Evolutionary conservation across 1,140 invertebrate species (phyloP).

Genomic region (Drosophila burlai): DNA sequence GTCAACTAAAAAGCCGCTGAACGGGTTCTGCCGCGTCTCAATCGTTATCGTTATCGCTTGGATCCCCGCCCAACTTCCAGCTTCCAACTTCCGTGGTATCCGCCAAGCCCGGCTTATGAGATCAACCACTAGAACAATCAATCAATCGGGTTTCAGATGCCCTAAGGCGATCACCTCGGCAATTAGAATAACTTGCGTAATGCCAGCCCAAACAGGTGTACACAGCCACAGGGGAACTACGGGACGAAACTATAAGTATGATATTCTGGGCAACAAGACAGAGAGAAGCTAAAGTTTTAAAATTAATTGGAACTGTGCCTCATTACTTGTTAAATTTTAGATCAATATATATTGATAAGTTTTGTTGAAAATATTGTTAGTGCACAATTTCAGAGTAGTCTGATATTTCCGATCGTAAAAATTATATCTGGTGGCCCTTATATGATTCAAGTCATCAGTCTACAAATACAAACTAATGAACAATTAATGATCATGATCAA

Average conservation of each 20-base stretch:
- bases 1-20: slow-evolving; percentile 16
- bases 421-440: no score
- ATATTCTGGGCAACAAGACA: not conserved
- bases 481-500: not conserved
- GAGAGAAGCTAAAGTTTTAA: not conserved
- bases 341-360: not conserved
- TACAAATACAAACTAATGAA: no score
- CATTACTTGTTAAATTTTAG: no score
- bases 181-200: slow-evolving; percentile 57
- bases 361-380: not conserved
- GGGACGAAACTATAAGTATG: not conserved
- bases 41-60: not conserved
- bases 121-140: slow-evolving; percentile 35
- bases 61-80: slow-evolving; percentile 7
- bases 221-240: slow-evolving; percentile 1
- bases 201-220: slow-evolving; percentile 39
- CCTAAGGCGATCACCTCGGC: slow-evolving; percentile 40
- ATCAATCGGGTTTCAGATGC: slow-evolving; percentile 38
- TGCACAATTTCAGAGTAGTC: not conserved
- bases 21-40: slow-evolving; percentile 18
- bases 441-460: no score
- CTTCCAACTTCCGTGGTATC: slow-evolving; percentile 30
- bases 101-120: slow-evolving; percentile 43
- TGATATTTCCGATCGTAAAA: not conserved
- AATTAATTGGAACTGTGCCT: not conserved